Evolutionary conservation across 2,888 invertebrate species (phyloP).

Genomic region (Clusia tigrina): DNA sequence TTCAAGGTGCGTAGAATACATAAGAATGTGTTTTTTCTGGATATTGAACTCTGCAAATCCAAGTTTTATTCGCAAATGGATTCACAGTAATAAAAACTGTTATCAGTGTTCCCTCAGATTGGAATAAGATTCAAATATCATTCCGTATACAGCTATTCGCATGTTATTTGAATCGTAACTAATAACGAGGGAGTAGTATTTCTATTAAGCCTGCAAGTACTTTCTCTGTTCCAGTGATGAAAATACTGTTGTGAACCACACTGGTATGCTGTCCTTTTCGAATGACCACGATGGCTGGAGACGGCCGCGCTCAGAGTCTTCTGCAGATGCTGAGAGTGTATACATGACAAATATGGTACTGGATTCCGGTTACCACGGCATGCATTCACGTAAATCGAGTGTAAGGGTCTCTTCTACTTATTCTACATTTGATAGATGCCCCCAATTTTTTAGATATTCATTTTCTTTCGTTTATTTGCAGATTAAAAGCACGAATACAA

Average conservation of each 20-base stretch:
- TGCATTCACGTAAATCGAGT: constrained; percentile 64
- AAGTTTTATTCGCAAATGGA: too few species aligned
- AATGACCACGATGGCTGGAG: constrained; percentile 75
- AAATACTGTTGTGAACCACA: constrained; percentile 70
- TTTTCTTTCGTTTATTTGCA: constrained; percentile 37
- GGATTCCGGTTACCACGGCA: constrained; percentile 62
- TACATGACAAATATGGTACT: constrained; percentile 66
- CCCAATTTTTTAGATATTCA: too few species aligned
- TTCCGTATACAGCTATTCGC: too few species aligned
- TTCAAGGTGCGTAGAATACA: constrained; percentile 74
- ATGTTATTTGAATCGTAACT: too few species aligned
- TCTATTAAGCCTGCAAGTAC: too few species aligned
- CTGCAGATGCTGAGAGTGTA: constrained; percentile 79
- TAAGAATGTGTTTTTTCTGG: constrained; percentile 8
- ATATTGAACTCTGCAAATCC: too few species aligned
- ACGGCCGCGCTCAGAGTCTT: constrained; percentile 81
- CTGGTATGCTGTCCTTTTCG: constrained; percentile 57
- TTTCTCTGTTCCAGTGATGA: too few species aligned
- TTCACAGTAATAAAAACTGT: too few species aligned
- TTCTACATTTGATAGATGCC: background rate
- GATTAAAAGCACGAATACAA: constrained; percentile 61
- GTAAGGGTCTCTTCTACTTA: constrained; percentile 57
- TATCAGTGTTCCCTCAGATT: too few species aligned
- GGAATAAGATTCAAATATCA: too few species aligned
- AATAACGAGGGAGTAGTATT: too few species aligned